Evolutionary conservation across 2,797 vertebrate genomes (phyloP).

Genomic region (Buceros bicornis): DNA sequence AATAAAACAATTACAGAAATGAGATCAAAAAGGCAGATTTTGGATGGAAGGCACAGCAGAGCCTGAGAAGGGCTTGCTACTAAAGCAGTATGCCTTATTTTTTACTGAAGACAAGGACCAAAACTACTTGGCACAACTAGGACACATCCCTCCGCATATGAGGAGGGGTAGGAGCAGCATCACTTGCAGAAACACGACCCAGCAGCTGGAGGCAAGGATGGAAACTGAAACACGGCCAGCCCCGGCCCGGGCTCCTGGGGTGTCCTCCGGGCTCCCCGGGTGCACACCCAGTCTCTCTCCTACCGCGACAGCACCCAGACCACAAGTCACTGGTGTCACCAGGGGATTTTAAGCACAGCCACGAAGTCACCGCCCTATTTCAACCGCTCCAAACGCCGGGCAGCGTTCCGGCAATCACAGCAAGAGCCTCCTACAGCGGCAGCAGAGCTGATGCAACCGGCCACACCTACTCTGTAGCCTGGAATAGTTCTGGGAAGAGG

Average conservation of each 20-base stretch:
- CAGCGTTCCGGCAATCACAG: accelerated
- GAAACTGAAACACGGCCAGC: accelerated
- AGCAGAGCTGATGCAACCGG: background rate
- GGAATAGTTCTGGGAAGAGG: background rate
- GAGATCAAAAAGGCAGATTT: background rate
- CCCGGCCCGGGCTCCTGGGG: background rate
- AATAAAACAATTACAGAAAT: background rate
- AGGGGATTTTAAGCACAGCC: too few relatives aligned
- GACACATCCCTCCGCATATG: accelerated
- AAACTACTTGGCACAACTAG: background rate
- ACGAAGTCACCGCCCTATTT: background rate
- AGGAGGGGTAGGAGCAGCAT: background rate
- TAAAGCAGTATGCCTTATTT: accelerated
- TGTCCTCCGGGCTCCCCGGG: background rate
- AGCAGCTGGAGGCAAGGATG: accelerated
- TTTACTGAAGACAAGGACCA: background rate
- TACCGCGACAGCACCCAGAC: background rate
- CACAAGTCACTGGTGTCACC: accelerated
- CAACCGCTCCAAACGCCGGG: background rate
- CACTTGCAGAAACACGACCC: accelerated
- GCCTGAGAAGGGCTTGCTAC: background rate
- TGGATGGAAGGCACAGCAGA: accelerated
- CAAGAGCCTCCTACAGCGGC: background rate
- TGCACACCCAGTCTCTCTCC: background rate
- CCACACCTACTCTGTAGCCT: background rate